Evolutionary conservation across 2,888 invertebrate species (phyloP).

Genomic region (Cacoxenus indagator): DNA sequence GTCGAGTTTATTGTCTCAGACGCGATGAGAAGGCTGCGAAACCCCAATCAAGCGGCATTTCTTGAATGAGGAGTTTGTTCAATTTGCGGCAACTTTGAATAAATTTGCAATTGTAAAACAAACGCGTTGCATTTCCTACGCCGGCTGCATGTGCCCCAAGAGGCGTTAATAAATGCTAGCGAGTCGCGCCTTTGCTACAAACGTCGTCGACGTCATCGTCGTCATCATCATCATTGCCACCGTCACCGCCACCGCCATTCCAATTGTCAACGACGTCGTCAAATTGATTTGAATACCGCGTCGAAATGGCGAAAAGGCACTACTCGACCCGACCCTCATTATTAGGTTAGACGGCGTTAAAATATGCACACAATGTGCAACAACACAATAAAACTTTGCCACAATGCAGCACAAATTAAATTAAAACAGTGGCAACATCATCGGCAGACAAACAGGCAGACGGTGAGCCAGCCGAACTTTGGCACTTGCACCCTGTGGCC

Average conservation of each 20-base stretch:
- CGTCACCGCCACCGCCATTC: neutral
- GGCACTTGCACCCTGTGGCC: neutral
- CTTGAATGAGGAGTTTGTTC: neutral
- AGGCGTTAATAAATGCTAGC: constrained; percentile 19
- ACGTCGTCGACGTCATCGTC: neutral
- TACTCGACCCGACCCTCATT: neutral
- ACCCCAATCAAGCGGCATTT: too few species aligned
- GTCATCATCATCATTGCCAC: neutral
- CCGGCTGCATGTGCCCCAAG: neutral
- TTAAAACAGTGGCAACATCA: constrained; percentile 3
- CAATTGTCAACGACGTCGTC: neutral
- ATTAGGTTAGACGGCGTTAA: neutral
- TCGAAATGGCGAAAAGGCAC: neutral
- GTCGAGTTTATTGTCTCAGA: neutral
- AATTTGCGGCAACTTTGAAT: constrained; percentile 29
- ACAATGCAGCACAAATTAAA: constrained; percentile 23
- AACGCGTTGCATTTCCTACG: constrained; percentile 12
- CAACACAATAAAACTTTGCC: constrained; percentile 17
- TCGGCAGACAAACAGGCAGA: too few species aligned
- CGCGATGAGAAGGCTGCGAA: neutral
- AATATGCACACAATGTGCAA: constrained; percentile 25
- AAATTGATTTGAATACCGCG: constrained; percentile 15
- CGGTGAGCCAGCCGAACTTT: too few species aligned
- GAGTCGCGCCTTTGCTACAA: constrained; percentile 13
- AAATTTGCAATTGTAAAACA: constrained; percentile 31